Evolutionary conservation across 2,113 vertebrate genomes (phyloP).

Genomic region (Oostethus manadensis): DNA sequence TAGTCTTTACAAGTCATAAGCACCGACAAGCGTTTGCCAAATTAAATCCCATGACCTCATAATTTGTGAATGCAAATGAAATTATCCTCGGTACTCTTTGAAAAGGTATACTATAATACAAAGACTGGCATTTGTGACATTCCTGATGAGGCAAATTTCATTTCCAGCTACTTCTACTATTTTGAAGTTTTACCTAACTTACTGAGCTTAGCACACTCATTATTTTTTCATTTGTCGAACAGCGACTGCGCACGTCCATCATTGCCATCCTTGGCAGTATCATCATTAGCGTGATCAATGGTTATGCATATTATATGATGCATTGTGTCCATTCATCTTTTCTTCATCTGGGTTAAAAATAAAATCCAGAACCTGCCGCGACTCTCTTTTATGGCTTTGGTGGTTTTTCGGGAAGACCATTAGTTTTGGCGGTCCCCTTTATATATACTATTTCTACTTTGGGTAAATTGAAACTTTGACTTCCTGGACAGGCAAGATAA

Average conservation of each 20-base stretch:
- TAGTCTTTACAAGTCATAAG: too few relatives aligned
- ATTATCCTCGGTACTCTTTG: too few relatives aligned
- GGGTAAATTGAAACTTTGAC: slow-evolving; percentile 56
- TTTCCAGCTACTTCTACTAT: background rate
- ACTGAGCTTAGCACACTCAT: slow-evolving; percentile 22
- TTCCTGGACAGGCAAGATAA: slow-evolving; percentile 54
- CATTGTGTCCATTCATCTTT: slow-evolving; percentile 50
- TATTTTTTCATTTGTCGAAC: slow-evolving; percentile 56
- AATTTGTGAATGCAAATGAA: too few relatives aligned
- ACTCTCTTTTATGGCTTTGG: slow-evolving; percentile 22
- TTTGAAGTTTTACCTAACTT: slow-evolving; percentile 11
- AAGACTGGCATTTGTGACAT: too few relatives aligned
- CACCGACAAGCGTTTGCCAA: too few relatives aligned
- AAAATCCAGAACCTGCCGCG: slow-evolving; percentile 37
- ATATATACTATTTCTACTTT: slow-evolving; percentile 61
- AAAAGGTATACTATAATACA: too few relatives aligned
- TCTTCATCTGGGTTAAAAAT: slow-evolving; percentile 56
- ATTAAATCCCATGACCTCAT: too few relatives aligned
- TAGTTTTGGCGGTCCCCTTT: slow-evolving; percentile 5
- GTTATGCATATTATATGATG: slow-evolving; percentile 61
- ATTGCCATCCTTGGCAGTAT: slow-evolving; percentile 66
- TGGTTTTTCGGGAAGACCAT: slow-evolving; percentile 38
- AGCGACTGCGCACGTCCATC: slow-evolving; percentile 55
- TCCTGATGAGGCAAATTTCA: too few relatives aligned
- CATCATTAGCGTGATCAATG: slow-evolving; percentile 68